These are phyloP conservation scores for Drosophila colorata DNA, from an alignment of 2,888 invertebrate species.

Conservation along the genomic window DNA sequence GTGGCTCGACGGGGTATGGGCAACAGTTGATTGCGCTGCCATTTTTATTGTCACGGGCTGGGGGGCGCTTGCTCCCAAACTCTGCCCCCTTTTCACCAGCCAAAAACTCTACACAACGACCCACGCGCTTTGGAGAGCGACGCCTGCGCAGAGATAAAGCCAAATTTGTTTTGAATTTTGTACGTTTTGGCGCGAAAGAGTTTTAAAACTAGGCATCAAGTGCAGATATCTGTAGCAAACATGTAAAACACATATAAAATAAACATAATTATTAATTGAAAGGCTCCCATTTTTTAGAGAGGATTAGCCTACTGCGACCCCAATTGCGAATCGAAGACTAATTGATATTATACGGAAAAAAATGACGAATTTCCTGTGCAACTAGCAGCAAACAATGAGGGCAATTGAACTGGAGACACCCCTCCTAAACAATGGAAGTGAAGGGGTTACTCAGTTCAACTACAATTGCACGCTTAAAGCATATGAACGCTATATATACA, in stretches of 20 bases:
- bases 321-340: slow-evolving; percentile 2
- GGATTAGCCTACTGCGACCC: slow-evolving; percentile 14
- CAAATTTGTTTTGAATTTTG: slow-evolving; percentile 5
- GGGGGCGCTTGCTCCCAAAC: slow-evolving; percentile 3
- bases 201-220: slow-evolving; percentile 8
- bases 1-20: slow-evolving; percentile 12
- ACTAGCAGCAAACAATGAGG: slow-evolving; percentile 48
- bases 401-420: slow-evolving; percentile 37
- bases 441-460: slow-evolving; percentile 38
- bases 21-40: slow-evolving; percentile 61
- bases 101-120: slow-evolving; percentile 60
- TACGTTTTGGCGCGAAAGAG: slow-evolving; percentile 61
- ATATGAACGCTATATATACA: neutral
- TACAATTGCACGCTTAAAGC: slow-evolving; percentile 4
- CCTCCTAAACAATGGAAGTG: slow-evolving; percentile 18
- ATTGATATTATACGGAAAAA: slow-evolving; percentile 51
- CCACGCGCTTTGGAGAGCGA: slow-evolving; percentile 52
- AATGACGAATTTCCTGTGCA: slow-evolving; percentile 59
- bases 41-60: slow-evolving; percentile 62
- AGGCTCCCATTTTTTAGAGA: slow-evolving; percentile 12
- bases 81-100: neutral
- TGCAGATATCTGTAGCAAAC: neutral
- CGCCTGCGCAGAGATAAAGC: slow-evolving; percentile 64
- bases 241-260: neutral
- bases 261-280: neutral